Evolutionary conservation across 1,140 invertebrate genomes (phyloP), one percentile per base, ranked within the genome.

Genomic region (Anastrepha obliqua): DNA sequence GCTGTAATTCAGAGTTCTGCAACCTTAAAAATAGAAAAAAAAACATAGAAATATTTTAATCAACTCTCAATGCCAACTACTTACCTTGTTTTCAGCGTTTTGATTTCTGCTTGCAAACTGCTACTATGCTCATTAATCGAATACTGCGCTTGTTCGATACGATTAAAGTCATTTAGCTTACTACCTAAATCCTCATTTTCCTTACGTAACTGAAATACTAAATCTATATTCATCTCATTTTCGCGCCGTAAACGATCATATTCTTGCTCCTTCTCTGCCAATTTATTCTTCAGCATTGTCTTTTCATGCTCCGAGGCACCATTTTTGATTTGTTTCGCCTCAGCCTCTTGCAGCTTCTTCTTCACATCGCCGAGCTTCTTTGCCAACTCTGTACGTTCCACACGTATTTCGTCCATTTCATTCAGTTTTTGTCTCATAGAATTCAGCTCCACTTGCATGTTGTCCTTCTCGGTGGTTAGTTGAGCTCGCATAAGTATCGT

Each of bases 101-200:
- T 94, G 9, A 98, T 94, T 93, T 98, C 97, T 5, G 95, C 95
- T 88, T 98, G 97, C 39, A 97, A 92, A 47, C 95, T 95, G 0
- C 95, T 94, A 47, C 96, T 96, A 88, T 97, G 97, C 3, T 95
- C 95, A 39, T 95, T 96, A n/a, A 97, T 95, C 86, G 95, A 96
- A 88, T 96, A 94, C 91, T 98, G 97, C 1, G 97, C 95, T 93
- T 98, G 97, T 13, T 95, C 95, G 2, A 98, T 96, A 91, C 96
- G 96, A 90, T 98, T 96, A 90, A 97, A 97, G 92, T 98, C 97
- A 90, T 97, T 97, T 11, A 98, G 90, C 93, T 98, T 97, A 88
- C 96, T 95, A 85, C 95, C 95, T 1, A 97, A 92, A 89, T 97
- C 97, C 88, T 98, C 98, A 90, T 96, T 96, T 96, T 95, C 95